These are phyloP conservation scores for Phorcus lineatus DNA, from an alignment of 2,888 invertebrate genomes.

Conservation along the genomic window DNA sequence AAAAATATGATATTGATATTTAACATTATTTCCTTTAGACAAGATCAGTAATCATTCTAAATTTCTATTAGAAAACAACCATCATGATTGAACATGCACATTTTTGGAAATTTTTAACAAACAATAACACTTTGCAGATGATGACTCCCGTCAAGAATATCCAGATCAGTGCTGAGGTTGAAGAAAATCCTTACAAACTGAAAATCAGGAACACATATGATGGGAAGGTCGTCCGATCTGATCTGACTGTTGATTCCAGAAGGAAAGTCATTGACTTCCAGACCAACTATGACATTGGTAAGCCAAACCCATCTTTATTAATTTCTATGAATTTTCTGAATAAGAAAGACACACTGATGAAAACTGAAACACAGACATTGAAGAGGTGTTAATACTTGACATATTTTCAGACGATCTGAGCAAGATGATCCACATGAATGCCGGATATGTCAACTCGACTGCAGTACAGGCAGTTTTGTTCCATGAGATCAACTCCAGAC, in stretches of 20 bases:
- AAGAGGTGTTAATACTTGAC: no score
- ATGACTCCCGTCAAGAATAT: constrained; percentile 34
- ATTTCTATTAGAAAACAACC: no score
- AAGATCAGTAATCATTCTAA: neutral
- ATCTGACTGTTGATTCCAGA: constrained; percentile 38
- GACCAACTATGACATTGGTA: constrained; percentile 49
- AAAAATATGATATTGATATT: constrained; percentile 7
- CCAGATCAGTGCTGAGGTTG: constrained; percentile 26
- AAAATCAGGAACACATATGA: constrained; percentile 37
- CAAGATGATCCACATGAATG: constrained; percentile 50
- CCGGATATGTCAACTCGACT: constrained; percentile 53
- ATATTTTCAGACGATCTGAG: constrained; percentile 30
- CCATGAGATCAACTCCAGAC: constrained; percentile 37
- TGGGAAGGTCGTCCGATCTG: constrained; percentile 36
- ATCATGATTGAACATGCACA: no score
- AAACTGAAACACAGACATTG: no score
- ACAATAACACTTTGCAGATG: constrained; percentile 18
- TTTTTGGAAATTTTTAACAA: neutral
- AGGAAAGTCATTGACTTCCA: constrained; percentile 35
- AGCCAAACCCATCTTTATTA: neutral
- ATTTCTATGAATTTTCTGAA: no score
- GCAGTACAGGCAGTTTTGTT: constrained; percentile 51
- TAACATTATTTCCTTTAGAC: neutral
- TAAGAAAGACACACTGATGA: no score
- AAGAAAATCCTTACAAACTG: constrained; percentile 36